Evolutionary conservation across 2,888 invertebrate species (phyloP).

Genomic region (Nematopogon swammerdamellus): DNA sequence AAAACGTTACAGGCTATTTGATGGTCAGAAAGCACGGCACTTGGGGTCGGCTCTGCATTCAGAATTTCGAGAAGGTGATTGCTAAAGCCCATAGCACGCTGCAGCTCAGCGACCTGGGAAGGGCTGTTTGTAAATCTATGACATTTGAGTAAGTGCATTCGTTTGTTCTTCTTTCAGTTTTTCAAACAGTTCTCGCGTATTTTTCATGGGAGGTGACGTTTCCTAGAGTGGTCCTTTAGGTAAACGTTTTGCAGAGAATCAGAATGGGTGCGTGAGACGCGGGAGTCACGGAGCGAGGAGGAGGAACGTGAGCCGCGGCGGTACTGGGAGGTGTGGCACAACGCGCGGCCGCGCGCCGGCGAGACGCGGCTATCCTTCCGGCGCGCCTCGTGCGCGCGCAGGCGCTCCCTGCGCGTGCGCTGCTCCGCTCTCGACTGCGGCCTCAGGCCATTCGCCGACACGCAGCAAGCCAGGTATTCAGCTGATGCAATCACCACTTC

Average conservation of each 20-base stretch:
- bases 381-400: slow-evolving; percentile 58
- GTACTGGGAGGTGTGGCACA: slow-evolving; percentile 62
- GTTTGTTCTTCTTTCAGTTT: no score
- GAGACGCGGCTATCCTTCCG: slow-evolving; percentile 66
- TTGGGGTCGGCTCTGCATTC: slow-evolving; percentile 76
- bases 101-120: slow-evolving; percentile 67
- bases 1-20: slow-evolving; percentile 54
- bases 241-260: slow-evolving; percentile 27
- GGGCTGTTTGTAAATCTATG: slow-evolving; percentile 72
- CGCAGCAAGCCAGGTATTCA: slow-evolving; percentile 70
- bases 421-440: slow-evolving; percentile 71
- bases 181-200: no score
- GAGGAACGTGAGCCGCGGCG: slow-evolving; percentile 23
- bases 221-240: no score
- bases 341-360: slow-evolving; percentile 43
- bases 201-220: no score
- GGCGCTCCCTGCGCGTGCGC: slow-evolving; percentile 63
- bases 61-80: slow-evolving; percentile 61
- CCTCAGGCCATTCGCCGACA: slow-evolving; percentile 61
- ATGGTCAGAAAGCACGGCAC: slow-evolving; percentile 71
- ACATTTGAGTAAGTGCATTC: slow-evolving; percentile 63
- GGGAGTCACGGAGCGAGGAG: slow-evolving; percentile 29
- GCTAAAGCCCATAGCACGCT: slow-evolving; percentile 56
- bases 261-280: slow-evolving; percentile 38
- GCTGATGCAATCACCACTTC: no score